Base-by-base conservation (phyloP, 2,797 vertebrate species). In the Coregonus ussuriensis region DNA sequence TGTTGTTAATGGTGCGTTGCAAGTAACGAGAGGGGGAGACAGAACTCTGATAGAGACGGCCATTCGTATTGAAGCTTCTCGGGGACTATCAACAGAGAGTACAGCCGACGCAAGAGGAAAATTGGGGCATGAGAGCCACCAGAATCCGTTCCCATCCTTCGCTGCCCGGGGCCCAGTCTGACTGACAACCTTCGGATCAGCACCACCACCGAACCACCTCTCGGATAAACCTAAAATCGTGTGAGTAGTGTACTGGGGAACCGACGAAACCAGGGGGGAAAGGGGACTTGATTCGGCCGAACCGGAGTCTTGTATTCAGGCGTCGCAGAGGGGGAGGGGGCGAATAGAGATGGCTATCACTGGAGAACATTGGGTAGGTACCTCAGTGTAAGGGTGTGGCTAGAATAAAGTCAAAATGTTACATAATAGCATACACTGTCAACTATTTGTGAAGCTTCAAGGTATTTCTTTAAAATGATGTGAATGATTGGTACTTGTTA, bases 61-160 rank as follows among this genome's bases (percentile, higher is more conserved):
- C 76, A 83, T 80, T 73, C 71, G 84, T 75, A 82, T 79, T n/a
- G 82, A 84, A 88, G 90, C 87, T 83, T 84, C 90, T 86, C 82
- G 85, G 91, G 89, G 89, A 93, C 90, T 81, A 85, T 90, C 91
- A 92, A 91, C 93, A 92, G 86, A 86, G 89, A 92, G 90, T 62
- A 84, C 79, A 88, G 69, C 89, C 86, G 89, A 92, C 89, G 86
- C 87, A 86, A 86, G 87, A 92, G 85, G 86, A 16, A 6, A 91
- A 89, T 88, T 83, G 92, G 83, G 94, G 91, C 82, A 94, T 94
- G 94, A 94, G 85, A 86, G 86, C 87, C 86, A 79, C 73, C 87
- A 94, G 90, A 97, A 97, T 97, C 96, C 95, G 94, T 93, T 92
- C 91, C 95, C 95, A 97, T 97, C 96, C 95, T 93, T 84, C 90